A percentile compares a stretch with the other conserved stretches of the same genome.
phyloP scores from a whole-genome alignment of 2,888 invertebrate genomes.

The Syrphus vitripennis region DNA sequence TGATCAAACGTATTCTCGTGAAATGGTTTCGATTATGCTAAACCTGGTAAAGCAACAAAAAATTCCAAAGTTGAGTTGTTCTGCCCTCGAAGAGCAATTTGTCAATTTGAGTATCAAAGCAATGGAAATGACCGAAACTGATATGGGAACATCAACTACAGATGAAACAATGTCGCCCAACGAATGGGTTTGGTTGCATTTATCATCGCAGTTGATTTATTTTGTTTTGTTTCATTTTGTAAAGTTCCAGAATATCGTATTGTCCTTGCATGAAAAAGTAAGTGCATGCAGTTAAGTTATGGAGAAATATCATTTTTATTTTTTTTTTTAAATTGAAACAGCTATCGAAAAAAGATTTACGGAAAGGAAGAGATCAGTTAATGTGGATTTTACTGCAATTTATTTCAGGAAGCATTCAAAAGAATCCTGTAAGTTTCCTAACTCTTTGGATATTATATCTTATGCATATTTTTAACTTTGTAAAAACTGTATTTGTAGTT shows the following conservation, averaged over 20 bases:
- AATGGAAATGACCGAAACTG: slow-evolving; percentile 94
- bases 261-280: slow-evolving; percentile 92
- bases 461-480: neutral
- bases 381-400: slow-evolving; percentile 99
- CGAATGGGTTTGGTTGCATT: slow-evolving; percentile 95
- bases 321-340: slow-evolving; percentile 74
- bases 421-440: slow-evolving; percentile 88
- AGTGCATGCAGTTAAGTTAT: neutral
- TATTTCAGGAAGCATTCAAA: slow-evolving; percentile 97
- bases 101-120: slow-evolving; percentile 95
- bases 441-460: slow-evolving; percentile 8
- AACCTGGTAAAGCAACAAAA: slow-evolving; percentile 96
- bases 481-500: slow-evolving; percentile 82
- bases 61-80: slow-evolving; percentile 93
- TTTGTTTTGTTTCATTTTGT: slow-evolving; percentile 97
- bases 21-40: slow-evolving; percentile 97
- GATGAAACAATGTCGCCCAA: slow-evolving; percentile 79
- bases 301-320: neutral
- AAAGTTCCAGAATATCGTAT: slow-evolving; percentile 95
- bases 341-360: slow-evolving; percentile 89
- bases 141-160: slow-evolving; percentile 82
- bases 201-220: slow-evolving; percentile 96
- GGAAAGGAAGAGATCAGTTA: slow-evolving; percentile 96
- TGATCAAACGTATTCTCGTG: slow-evolving; percentile 96
- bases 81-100: slow-evolving; percentile 94